Percentiles rank a stretch among this genome's conserved stretches.
Evolutionary conservation across 2,113 vertebrate species (phyloP).

Genomic region (Conger conger): DNA sequence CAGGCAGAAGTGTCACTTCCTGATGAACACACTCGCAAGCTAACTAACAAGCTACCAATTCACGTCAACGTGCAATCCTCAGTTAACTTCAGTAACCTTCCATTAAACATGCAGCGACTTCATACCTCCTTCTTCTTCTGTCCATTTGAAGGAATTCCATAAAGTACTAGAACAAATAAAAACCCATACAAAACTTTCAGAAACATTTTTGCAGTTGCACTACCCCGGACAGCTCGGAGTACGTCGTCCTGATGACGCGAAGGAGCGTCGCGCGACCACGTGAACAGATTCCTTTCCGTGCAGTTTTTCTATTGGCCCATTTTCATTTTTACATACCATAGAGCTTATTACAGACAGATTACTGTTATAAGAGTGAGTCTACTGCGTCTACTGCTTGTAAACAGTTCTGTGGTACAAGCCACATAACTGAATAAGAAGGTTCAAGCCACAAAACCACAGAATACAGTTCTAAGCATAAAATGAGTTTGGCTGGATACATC

Average conservation of each 20-base stretch:
- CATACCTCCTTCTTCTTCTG: constrained; percentile 84
- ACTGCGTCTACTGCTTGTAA: no score
- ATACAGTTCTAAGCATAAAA: no score
- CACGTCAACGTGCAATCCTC: background rate
- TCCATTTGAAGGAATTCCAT: constrained; percentile 45
- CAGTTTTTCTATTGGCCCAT: constrained; percentile 56
- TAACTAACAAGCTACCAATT: background rate
- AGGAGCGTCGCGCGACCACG: background rate
- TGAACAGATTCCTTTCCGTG: constrained; percentile 37
- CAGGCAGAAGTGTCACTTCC: constrained; percentile 10
- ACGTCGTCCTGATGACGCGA: background rate
- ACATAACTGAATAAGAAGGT: no score
- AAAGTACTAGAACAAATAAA: constrained; percentile 42
- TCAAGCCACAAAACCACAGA: no score
- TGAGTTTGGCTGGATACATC: no score
- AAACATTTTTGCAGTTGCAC: constrained; percentile 55
- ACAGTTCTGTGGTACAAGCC: no score
- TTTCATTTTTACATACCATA: background rate
- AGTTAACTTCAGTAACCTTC: background rate
- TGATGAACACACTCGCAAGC: constrained; percentile 5
- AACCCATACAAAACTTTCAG: constrained; percentile 53
- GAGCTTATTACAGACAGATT: background rate
- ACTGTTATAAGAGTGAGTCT: background rate
- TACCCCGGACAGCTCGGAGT: background rate
- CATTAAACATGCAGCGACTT: background rate